Evolutionary conservation across 2,113 vertebrate species (phyloP).

Genomic region (Prochilodus magdalenae): DNA sequence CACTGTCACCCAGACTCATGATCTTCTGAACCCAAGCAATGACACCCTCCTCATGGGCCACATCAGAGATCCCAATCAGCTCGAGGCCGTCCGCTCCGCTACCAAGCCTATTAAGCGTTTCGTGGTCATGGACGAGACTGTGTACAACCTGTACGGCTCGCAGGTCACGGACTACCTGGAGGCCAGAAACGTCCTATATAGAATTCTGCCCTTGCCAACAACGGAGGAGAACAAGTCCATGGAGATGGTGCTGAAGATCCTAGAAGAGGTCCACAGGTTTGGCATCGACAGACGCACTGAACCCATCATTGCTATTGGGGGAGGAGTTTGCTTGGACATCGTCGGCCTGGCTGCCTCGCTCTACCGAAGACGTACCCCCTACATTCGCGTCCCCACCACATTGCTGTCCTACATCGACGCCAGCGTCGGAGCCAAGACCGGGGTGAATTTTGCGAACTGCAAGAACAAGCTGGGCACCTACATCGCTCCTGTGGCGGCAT

Average conservation of each 20-base stretch:
- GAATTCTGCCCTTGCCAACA: slow-evolving; percentile 78
- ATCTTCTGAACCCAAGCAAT: slow-evolving; percentile 78
- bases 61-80: slow-evolving; percentile 71
- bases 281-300: slow-evolving; percentile 78
- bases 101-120: slow-evolving; percentile 78
- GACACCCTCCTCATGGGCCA: slow-evolving; percentile 80
- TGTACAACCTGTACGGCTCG: slow-evolving; percentile 77
- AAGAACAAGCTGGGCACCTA: slow-evolving; percentile 86
- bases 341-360: slow-evolving; percentile 81
- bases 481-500: slow-evolving; percentile 76
- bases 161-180: slow-evolving; percentile 75
- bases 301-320: slow-evolving; percentile 83
- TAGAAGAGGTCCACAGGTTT: slow-evolving; percentile 82
- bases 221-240: slow-evolving; percentile 85
- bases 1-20: slow-evolving; percentile 77
- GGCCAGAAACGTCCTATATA: slow-evolving; percentile 73
- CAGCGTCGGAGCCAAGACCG: slow-evolving; percentile 82
- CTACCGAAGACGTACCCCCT: slow-evolving; percentile 81
- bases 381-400: slow-evolving; percentile 84
- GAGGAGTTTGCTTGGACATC: slow-evolving; percentile 83
- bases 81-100: slow-evolving; percentile 58
- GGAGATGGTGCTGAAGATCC: slow-evolving; percentile 77
- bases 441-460: slow-evolving; percentile 85
- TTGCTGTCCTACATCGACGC: slow-evolving; percentile 83
- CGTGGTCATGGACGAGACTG: slow-evolving; percentile 79